A percentile compares a stretch with the other conserved stretches of the same genome.
Evolutionary conservation across 2,113 vertebrate genomes (phyloP).

Genomic region (Nannobrachium achirus): DNA sequence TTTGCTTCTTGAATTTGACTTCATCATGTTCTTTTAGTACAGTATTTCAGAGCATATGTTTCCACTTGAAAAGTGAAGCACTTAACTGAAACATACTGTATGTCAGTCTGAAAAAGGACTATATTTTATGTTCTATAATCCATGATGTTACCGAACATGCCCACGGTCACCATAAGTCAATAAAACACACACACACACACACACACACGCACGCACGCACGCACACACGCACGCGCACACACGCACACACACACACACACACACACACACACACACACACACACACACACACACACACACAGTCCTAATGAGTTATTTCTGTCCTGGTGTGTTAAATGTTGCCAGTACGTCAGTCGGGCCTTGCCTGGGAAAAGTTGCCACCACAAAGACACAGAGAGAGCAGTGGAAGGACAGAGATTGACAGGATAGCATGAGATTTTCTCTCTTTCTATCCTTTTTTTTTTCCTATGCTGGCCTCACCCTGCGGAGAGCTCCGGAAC

Average conservation of each 20-base stretch:
- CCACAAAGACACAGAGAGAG: not conserved
- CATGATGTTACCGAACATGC: too few relatives aligned
- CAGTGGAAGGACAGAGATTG: slow-evolving; percentile 32
- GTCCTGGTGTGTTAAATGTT: not conserved
- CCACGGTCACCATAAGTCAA: too few relatives aligned
- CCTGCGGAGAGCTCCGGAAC: slow-evolving; percentile 49
- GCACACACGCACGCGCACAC: too few relatives aligned
- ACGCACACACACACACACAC: too few relatives aligned
- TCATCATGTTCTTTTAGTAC: too few relatives aligned
- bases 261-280: not conserved
- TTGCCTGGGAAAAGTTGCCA: not conserved
- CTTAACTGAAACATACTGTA: too few relatives aligned
- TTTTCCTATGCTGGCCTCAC: slow-evolving; percentile 39
- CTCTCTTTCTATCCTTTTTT: slow-evolving; percentile 10
- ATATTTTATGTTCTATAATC: too few relatives aligned
- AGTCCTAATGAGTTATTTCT: not conserved
- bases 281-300: not conserved
- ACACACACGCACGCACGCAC: too few relatives aligned
- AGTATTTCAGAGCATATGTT: too few relatives aligned
- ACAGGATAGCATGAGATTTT: slow-evolving; percentile 39
- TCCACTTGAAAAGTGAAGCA: too few relatives aligned
- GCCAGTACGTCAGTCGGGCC: slow-evolving; percentile 3
- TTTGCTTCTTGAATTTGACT: not conserved
- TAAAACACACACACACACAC: too few relatives aligned
- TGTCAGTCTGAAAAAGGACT: too few relatives aligned